A percentile compares a stretch with the other conserved stretches of the same genome.
Conservation (phyloP, 2,113 vertebrate species). For the Prionailurus viverrinus region DNA sequence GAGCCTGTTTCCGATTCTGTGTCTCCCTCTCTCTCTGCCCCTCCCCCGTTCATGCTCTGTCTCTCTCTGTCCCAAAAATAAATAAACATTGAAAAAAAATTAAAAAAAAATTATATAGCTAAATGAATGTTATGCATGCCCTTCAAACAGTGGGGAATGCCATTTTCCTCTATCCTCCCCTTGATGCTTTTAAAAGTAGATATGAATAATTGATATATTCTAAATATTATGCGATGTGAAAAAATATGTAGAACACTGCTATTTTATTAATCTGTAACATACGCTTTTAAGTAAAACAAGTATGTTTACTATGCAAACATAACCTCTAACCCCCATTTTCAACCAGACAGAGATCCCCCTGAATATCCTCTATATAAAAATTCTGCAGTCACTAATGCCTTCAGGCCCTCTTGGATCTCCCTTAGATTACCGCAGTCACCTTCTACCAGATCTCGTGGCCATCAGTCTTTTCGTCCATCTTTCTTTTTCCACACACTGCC, state of each 20-base stretch:
- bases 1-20: too few relatives aligned
- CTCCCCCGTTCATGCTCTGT: too few relatives aligned
- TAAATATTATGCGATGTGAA: not conserved
- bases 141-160: not conserved
- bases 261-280: not conserved
- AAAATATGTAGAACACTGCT: not conserved
- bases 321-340: not conserved
- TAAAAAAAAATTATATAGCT: not conserved
- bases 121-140: not conserved
- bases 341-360: not conserved
- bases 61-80: too few relatives aligned
- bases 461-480: not conserved
- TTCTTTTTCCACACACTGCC: not conserved
- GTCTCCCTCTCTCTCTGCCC: too few relatives aligned
- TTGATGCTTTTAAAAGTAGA: not conserved
- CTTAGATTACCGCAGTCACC: not conserved
- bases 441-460: not conserved
- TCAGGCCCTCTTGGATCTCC: not conserved
- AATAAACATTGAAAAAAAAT: too few relatives aligned
- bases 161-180: not conserved
- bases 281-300: not conserved
- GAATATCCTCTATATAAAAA: not conserved
- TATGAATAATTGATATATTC: constrained; percentile 10
- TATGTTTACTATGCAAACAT: not conserved
- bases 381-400: not conserved